Base-by-base conservation (phyloP, 2,888 invertebrate species). In the Leptinotarsa rubiginosa region DNA sequence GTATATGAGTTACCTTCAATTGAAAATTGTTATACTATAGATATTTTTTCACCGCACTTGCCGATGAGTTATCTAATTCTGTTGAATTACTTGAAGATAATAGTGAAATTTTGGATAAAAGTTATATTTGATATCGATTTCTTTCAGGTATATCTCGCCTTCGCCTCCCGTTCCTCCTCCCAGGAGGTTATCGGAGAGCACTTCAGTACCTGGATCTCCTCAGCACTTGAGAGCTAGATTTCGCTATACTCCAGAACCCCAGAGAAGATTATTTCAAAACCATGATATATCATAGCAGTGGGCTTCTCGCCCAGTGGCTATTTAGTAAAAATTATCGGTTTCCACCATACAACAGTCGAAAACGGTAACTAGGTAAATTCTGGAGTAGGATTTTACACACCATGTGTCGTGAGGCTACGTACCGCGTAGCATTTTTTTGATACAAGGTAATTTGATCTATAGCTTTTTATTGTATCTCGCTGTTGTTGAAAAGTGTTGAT, bases 141-240 rank as follows among this genome's bases (percentile, higher is more conserved):
- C 75, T 81, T 68, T 50, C 79, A 92, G 91, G 87, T 91, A 91
- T 82, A 87, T 91, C 65, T 91, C 91, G 59, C 91, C 91, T 50
- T 90, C 91, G 71, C 91, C 91, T 65, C 91, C 91, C 41, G 89
- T 91, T 77, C 91, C 91, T 50, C 92, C 91, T 4, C 91, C 91
- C 10, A 87, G 93, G 74, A 89, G 92, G 75, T 88, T 93, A 25
- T 92, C 92, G 2, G 93, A 93, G 86, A 92, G 92, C 84, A 90
- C 86, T 79, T 91, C 91, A 47, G 92, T 93, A 72, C 93, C 93
- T 25, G 93, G 93, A 64, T 93, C 93, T 69, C 93, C 93, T 18
- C 93, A 91, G 80, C 92, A 92, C 83, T 89, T 92, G 73, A 89
- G 92, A 77, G 90, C 93, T 18, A 90, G 92, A 77, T 90, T 91